Conservation (phyloP, 2,113 vertebrate species). For the Tragelaphus buxtoni region DNA sequence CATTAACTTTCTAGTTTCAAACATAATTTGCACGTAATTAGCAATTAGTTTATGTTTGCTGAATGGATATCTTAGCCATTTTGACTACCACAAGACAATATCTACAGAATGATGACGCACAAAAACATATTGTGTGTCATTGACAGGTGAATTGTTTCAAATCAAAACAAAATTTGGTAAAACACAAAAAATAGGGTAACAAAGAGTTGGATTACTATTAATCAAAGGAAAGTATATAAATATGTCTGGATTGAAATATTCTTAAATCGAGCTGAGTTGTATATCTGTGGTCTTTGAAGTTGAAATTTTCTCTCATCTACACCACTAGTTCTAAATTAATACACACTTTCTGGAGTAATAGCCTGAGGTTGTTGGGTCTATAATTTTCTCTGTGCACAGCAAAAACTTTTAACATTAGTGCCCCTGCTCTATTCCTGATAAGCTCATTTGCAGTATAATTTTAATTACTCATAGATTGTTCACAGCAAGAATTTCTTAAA, state of each 20-base stretch:
- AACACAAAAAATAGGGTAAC: background rate
- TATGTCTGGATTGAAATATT: background rate
- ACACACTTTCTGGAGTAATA: background rate
- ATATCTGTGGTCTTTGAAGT: background rate
- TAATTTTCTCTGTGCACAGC: background rate
- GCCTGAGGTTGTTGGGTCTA: background rate
- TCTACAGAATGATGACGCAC: background rate
- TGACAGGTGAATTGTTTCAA: background rate
- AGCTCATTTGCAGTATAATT: background rate
- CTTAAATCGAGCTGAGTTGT: background rate
- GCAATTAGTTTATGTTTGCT: background rate
- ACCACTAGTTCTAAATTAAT: background rate
- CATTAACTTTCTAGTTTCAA: background rate
- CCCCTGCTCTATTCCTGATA: background rate
- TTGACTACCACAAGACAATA: background rate
- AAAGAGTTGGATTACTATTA: background rate
- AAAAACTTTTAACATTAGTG: background rate
- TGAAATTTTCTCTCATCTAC: background rate
- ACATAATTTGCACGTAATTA: conserved; percentile 3
- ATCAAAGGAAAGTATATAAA: background rate
- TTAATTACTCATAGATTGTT: background rate
- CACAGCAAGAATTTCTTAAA: background rate
- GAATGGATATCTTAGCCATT: background rate
- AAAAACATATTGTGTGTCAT: background rate
- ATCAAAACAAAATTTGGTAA: background rate